Conservation (phyloP, 2,888 invertebrate species). For the Trypoxylon attenuatum region DNA sequence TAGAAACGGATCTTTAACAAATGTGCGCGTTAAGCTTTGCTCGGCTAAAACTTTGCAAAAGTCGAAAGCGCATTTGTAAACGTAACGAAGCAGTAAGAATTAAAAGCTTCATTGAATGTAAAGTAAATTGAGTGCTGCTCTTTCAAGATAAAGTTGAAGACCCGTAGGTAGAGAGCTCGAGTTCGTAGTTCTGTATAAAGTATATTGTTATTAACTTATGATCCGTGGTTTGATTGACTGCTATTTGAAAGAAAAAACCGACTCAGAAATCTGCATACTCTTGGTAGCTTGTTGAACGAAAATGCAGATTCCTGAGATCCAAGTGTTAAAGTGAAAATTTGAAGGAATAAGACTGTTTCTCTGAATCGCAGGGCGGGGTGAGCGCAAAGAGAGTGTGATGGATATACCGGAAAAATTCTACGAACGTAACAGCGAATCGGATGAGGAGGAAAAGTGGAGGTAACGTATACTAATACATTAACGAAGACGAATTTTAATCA, state of each 20-base stretch:
- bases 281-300: background rate
- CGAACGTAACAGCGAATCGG: slow-evolving; percentile 78
- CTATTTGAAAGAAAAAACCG: background rate
- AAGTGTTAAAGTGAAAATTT: slow-evolving; percentile 13
- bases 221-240: background rate
- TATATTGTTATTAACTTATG: background rate
- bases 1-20: background rate
- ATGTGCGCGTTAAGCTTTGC: background rate
- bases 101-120: slow-evolving; percentile 22
- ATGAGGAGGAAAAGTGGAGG: slow-evolving; percentile 75
- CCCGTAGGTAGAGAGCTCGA: slow-evolving; percentile 13
- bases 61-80: background rate
- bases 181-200: slow-evolving; percentile 15
- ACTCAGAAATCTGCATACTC: background rate
- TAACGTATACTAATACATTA: slow-evolving; percentile 43
- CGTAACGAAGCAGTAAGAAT: background rate
- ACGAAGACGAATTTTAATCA: too few relatives aligned
- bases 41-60: background rate
- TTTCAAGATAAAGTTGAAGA: slow-evolving; percentile 13
- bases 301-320: slow-evolving; percentile 20
- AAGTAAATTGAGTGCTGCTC: slow-evolving; percentile 13
- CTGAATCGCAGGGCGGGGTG: slow-evolving; percentile 71
- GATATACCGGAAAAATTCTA: slow-evolving; percentile 77
- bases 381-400: slow-evolving; percentile 79
- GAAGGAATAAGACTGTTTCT: slow-evolving; percentile 34